Evolutionary conservation across 1,140 invertebrate species (phyloP).

Genomic region (Anastatus disparis): DNA sequence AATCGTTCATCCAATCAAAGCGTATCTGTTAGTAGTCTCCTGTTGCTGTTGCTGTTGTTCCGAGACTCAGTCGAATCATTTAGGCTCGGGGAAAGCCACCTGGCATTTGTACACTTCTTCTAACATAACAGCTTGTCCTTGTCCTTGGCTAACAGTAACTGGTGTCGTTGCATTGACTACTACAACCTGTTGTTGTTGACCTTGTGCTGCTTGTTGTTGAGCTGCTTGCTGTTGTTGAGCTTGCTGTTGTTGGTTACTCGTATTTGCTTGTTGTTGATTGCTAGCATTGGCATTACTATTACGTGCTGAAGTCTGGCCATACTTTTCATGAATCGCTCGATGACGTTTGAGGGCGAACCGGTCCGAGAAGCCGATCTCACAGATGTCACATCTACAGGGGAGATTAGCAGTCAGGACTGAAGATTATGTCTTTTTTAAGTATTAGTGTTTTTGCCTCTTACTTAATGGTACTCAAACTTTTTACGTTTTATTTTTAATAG

Average conservation of each 20-base stretch:
- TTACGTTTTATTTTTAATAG: too few relatives aligned
- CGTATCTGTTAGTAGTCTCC: constrained; percentile 32
- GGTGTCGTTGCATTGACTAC: constrained; percentile 64
- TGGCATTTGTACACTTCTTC: constrained; percentile 69
- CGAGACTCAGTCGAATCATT: constrained; percentile 61
- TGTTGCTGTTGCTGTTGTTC: constrained; percentile 19
- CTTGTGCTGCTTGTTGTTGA: constrained; percentile 21
- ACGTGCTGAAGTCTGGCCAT: constrained; percentile 70
- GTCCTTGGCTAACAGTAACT: constrained; percentile 63
- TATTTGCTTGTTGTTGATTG: constrained; percentile 59
- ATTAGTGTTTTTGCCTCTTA: constrained; percentile 28
- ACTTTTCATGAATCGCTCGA: constrained; percentile 82
- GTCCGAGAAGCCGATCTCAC: constrained; percentile 87
- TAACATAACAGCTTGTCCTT: constrained; percentile 63
- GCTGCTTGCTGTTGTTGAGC: constrained; percentile 55
- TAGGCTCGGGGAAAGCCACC: constrained; percentile 67
- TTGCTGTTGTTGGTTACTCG: constrained; percentile 60
- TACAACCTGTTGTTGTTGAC: constrained; percentile 58
- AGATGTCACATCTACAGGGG: constrained; percentile 80
- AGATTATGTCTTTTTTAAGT: constrained; percentile 14
- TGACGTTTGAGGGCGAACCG: constrained; percentile 82
- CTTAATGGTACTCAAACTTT: neutral
- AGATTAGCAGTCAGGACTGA: constrained; percentile 29
- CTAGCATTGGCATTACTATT: constrained; percentile 59
- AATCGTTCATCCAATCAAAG: constrained; percentile 20